Evolutionary conservation across 64 coral and sea anemone genomes (phyloP), one percentile per base, ranked within the genome.

Genomic region (Catalaphyllia jardinei): DNA sequence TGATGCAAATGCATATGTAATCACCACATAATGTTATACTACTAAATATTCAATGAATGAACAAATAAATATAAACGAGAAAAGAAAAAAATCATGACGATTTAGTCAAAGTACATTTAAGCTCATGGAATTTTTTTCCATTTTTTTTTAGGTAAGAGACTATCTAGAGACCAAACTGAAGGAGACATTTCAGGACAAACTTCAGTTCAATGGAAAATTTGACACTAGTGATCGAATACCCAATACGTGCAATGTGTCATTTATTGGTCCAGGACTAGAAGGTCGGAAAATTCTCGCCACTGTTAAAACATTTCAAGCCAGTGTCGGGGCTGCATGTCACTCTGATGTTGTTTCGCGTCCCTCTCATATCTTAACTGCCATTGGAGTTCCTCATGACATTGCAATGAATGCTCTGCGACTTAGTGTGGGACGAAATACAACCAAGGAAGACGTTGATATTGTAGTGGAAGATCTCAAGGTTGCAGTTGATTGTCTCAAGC

Each of bases 301-400:
- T 15, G 79, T 93, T 10, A 89, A 91, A 77, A 62, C 38, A n/a
- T 79, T 95, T 10, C 88, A 87, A 27, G 97, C 93, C 50, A 99
- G 97, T 89, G 94, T 99, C 1, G 97, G 97, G 24, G 97, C 97
- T 87, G 97, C 97, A 4, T 99, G 97, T 52, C 97, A 99, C 35
- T 93, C 97, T 52, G 91, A 78, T 79, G 86, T 75, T 30, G 88
- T 74, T 29, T 93, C 94, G 11, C n/a, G 75, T 27, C 94, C 97
- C 2, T 99, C 97, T 19, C 97, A 75, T 12, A 99, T 99, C 74
- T 80, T 99, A 67, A 87, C 87, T 73, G 93, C 97, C 2, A 75
- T 95, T 33, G 97, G 97, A 4, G 86, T 99, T 80, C 93, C 88
- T 7, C 25, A 75, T 29, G 61, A 99, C 18, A 54, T 99, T 71